phyloP scores from a whole-genome alignment of 2,113 vertebrate genomes.

The Eretmochelys imbricata region DNA sequence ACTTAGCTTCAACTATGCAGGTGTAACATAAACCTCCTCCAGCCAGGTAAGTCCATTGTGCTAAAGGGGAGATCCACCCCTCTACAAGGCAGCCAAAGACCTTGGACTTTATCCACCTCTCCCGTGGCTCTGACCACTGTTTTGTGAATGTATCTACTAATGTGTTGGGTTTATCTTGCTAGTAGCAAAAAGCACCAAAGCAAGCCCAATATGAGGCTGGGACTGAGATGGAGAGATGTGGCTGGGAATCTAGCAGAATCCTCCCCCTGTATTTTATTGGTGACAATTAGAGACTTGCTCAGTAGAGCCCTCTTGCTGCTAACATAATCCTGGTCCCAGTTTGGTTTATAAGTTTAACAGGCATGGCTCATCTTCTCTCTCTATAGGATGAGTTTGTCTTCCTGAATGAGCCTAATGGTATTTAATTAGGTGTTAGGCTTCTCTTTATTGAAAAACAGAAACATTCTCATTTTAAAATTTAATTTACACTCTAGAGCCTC shows the following conservation, averaged over 20 bases:
- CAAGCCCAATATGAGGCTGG: neutral
- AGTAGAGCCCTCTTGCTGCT: neutral
- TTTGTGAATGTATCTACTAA: neutral
- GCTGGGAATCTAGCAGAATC: neutral
- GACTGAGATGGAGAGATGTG: neutral
- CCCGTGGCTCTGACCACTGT: neutral
- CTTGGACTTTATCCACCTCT: neutral
- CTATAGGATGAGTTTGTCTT: neutral
- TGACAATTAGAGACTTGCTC: neutral
- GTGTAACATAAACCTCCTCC: neutral
- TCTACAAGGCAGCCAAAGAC: neutral
- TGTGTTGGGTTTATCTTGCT: neutral
- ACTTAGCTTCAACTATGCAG: neutral
- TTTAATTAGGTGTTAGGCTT: neutral
- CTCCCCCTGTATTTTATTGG: neutral
- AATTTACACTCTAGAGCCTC: neutral
- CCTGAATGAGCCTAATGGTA: neutral
- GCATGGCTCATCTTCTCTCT: neutral
- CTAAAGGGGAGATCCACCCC: rapidly evolving
- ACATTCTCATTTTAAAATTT: neutral
- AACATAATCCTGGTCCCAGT: neutral
- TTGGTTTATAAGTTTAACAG: neutral
- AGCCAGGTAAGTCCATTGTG: neutral
- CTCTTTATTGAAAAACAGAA: neutral
- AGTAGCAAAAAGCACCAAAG: neutral